Conservation (phyloP, 2,888 invertebrate genomes). For the Pristionchus mayeri region DNA sequence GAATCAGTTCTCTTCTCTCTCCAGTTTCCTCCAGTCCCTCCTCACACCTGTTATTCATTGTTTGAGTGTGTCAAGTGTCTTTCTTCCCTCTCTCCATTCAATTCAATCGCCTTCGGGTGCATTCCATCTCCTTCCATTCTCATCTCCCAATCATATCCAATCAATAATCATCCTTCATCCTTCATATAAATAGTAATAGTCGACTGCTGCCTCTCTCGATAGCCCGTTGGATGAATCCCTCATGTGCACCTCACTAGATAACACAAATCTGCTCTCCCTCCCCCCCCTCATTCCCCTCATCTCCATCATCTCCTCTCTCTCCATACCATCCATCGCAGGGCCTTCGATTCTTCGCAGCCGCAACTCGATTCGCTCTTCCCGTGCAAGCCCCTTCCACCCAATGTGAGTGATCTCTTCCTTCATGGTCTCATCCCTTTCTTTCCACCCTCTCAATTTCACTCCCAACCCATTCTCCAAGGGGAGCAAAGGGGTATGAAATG, state of each 20-base stretch:
- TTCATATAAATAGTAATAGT: too few relatives aligned
- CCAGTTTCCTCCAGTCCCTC: slow-evolving; percentile 6
- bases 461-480: slow-evolving; percentile 33
- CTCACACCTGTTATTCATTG: slow-evolving; percentile 42
- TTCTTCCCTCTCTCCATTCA: slow-evolving; percentile 26
- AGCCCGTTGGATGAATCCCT: neutral
- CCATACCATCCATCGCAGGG: neutral
- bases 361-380: neutral
- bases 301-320: neutral
- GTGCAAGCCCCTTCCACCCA: neutral
- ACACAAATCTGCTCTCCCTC: neutral
- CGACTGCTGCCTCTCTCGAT: neutral
- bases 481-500: slow-evolving; percentile 38
- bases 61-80: slow-evolving; percentile 46
- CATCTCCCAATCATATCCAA: neutral
- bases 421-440: slow-evolving; percentile 1
- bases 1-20: slow-evolving; percentile 42
- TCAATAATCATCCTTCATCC: too few relatives aligned
- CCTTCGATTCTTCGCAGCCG: slow-evolving; percentile 13
- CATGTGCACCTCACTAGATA: neutral
- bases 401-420: neutral
- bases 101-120: slow-evolving; percentile 28
- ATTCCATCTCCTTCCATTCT: neutral
- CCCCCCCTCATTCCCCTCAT: neutral
- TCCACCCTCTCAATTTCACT: slow-evolving; percentile 4